These are phyloP conservation scores for Eleutherodactylus coqui DNA, from an alignment of 2,797 vertebrate species.

Conservation along the genomic window DNA sequence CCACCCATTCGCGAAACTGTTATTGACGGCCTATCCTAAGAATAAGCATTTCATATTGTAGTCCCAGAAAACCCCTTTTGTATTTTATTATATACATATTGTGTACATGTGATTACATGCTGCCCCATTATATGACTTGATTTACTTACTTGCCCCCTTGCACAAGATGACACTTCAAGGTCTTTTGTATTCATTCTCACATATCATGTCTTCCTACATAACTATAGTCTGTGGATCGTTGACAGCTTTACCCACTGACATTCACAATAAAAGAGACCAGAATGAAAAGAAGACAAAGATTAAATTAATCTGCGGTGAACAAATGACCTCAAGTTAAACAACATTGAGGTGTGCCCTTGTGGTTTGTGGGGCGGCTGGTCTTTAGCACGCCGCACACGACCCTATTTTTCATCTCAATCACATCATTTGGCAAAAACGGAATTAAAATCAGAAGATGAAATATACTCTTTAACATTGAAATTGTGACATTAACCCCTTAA, in stretches of 20 bases:
- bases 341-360: background rate
- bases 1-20: too few relatives aligned
- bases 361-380: background rate
- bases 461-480: too few relatives aligned
- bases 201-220: background rate
- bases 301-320: background rate
- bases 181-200: too few relatives aligned
- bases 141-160: background rate
- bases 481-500: too few relatives aligned
- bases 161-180: background rate
- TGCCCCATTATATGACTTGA: background rate
- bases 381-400: background rate
- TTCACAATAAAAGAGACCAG: background rate
- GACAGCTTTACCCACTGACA: too few relatives aligned
- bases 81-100: too few relatives aligned
- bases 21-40: too few relatives aligned
- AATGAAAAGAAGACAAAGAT: background rate
- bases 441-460: background rate
- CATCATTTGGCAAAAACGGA: background rate
- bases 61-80: too few relatives aligned
- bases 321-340: too few relatives aligned
- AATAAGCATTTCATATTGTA: too few relatives aligned
- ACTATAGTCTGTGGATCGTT: background rate
- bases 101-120: too few relatives aligned
- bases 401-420: background rate